phyloP scores from a whole-genome alignment of 2,113 vertebrate species.

The Rhabdornis inornatus region DNA sequence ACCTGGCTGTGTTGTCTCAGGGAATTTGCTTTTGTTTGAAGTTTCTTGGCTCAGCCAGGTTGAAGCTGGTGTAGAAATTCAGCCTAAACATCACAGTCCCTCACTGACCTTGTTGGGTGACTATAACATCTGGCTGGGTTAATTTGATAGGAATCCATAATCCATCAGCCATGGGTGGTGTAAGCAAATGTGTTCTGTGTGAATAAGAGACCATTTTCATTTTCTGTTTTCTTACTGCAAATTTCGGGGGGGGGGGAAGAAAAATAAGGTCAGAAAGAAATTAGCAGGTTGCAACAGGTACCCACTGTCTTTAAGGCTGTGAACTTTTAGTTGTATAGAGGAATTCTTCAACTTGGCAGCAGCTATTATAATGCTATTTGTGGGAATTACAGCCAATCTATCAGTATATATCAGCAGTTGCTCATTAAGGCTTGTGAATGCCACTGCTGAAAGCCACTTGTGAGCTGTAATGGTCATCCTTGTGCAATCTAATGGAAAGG shows the following conservation, averaged over 20 bases:
- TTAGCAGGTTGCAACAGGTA: background rate
- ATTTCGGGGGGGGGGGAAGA: background rate
- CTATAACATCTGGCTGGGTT: background rate
- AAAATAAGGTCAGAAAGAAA: background rate
- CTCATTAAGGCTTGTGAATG: background rate
- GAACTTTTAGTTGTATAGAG: background rate
- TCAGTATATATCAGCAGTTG: background rate
- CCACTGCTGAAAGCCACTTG: background rate
- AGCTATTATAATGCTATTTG: background rate
- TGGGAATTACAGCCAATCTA: background rate
- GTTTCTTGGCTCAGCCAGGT: background rate
- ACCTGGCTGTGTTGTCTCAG: rapidly evolving
- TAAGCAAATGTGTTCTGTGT: background rate
- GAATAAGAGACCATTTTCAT: background rate
- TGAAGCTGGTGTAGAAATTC: background rate
- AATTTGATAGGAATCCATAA: background rate
- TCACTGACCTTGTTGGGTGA: background rate
- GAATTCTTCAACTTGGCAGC: background rate
- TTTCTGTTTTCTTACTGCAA: background rate
- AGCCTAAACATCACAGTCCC: background rate
- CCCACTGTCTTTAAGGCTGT: background rate
- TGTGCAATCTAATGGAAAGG: background rate
- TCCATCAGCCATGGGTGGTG: background rate
- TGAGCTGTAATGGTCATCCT: background rate
- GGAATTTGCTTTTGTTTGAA: background rate